Percentiles rank a stretch among this genome's conserved stretches.
These are phyloP conservation scores for Cheilosia variabilis DNA, from an alignment of 2,888 invertebrate species.

Conservation along the genomic window DNA sequence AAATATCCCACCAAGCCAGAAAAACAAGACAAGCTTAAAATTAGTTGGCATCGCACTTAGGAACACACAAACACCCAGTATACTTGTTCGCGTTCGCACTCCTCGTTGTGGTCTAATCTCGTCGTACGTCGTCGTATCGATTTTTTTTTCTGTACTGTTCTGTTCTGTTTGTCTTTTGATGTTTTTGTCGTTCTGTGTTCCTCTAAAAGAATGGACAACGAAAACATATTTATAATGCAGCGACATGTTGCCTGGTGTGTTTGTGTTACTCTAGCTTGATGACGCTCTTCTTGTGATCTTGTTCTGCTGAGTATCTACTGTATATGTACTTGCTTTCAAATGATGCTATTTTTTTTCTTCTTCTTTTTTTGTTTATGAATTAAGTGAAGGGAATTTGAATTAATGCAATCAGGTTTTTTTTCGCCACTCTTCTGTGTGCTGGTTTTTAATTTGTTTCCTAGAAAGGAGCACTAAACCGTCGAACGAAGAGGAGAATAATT, in stretches of 20 bases:
- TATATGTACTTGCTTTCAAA: constrained; percentile 19
- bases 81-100: constrained; percentile 73
- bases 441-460: constrained; percentile 71
- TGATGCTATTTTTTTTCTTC: constrained; percentile 28
- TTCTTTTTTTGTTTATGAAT: constrained; percentile 56
- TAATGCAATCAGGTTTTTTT: constrained; percentile 63
- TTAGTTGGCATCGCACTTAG: constrained; percentile 73
- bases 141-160: neutral
- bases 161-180: constrained; percentile 32
- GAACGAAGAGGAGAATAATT: constrained; percentile 36
- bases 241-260: constrained; percentile 40
- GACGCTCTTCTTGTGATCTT: constrained; percentile 50
- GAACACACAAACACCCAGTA: constrained; percentile 64
- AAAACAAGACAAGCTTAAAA: constrained; percentile 75
- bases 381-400: constrained; percentile 73
- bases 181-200: constrained; percentile 34
- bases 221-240: constrained; percentile 62
- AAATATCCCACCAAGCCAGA: constrained; percentile 71
- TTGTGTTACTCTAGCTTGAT: constrained; percentile 7
- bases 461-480: constrained; percentile 37
- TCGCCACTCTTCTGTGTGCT: constrained; percentile 20
- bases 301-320: constrained; percentile 24
- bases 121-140: too few species aligned
- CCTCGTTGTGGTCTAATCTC: constrained; percentile 44
- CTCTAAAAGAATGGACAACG: constrained; percentile 44